Percentiles rank a stretch among this genome's conserved stretches.
These are phyloP conservation scores for Morpho achilles DNA, from an alignment of 2,888 invertebrate genomes.

Conservation along the genomic window DNA sequence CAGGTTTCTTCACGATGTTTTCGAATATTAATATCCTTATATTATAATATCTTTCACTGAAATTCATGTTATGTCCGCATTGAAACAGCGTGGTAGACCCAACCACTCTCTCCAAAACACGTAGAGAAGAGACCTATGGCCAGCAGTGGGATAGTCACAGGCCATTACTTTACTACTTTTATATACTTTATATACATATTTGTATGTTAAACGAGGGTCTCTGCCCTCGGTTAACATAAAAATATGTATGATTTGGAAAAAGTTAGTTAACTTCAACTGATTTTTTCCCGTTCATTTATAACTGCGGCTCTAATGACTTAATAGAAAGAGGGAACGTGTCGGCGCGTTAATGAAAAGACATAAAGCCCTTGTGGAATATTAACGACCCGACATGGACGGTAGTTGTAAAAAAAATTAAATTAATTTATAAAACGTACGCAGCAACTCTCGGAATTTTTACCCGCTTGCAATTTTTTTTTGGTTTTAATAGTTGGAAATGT, in stretches of 20 bases:
- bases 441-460: conserved; percentile 9
- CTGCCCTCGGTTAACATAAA: too few relatives aligned
- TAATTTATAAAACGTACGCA: conserved; percentile 11
- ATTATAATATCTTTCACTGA: too few relatives aligned
- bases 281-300: conserved; percentile 4
- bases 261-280: background rate
- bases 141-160: too few relatives aligned
- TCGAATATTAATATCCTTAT: too few relatives aligned
- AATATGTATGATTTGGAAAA: conserved; percentile 4
- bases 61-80: too few relatives aligned
- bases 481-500: conserved; percentile 10
- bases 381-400: conserved; percentile 7
- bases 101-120: too few relatives aligned
- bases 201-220: too few relatives aligned
- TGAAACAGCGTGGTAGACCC: too few relatives aligned
- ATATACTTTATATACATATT: too few relatives aligned
- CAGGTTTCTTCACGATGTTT: too few relatives aligned
- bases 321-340: conserved; percentile 26
- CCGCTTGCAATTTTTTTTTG: conserved; percentile 2
- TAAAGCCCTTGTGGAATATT: conserved; percentile 18
- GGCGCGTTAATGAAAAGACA: conserved; percentile 23
- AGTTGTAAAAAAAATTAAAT: conserved; percentile 8
- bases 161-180: too few relatives aligned
- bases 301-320: conserved; percentile 22
- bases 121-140: too few relatives aligned